Conservation (phyloP, 2,113 vertebrate genomes). For the Oryctolagus cuniculus region mOryCun1.1 NC_091432.1:91832501-91833000, state of each 20-base stretch:
- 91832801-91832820: background rate
- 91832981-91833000: too few species aligned
- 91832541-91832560: background rate
- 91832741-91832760: background rate
- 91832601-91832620: background rate
- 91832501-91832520: slow-evolving; percentile 54
- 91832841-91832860: background rate
- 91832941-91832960: too few species aligned
- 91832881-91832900: background rate
- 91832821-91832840: background rate
- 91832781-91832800: background rate
- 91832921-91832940: background rate
- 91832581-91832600: background rate
- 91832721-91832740: too few species aligned
- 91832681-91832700: too few species aligned
- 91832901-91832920: background rate
- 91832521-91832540: background rate
- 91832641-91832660: too few species aligned
- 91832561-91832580: slow-evolving; percentile 20
- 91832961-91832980: too few species aligned
- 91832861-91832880: background rate
- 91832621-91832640: background rate
- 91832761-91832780: background rate
- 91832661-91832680: too few species aligned
- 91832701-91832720: too few species aligned